Conservation (phyloP, 2,888 invertebrate species). For the Pseudeuparius sepicola region DNA sequence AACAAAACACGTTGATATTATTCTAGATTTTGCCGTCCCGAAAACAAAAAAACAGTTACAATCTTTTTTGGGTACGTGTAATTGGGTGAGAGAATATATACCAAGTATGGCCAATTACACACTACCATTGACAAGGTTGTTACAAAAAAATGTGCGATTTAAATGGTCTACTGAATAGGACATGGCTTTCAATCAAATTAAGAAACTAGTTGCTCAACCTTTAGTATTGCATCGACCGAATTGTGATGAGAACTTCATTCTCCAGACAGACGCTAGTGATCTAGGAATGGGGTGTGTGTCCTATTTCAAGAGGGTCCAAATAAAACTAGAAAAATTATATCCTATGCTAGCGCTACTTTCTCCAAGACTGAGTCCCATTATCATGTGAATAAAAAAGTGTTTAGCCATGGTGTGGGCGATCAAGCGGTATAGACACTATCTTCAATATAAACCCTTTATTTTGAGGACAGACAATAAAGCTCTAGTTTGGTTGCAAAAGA, state of each 20-base stretch:
- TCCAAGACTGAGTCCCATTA: neutral
- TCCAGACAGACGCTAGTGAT: neutral
- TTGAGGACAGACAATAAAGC: conserved; percentile 1
- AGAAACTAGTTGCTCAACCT: conserved; percentile 4
- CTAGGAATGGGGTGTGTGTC: neutral
- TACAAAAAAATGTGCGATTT: neutral
- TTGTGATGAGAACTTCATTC: neutral
- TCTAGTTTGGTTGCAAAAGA: conserved; percentile 13
- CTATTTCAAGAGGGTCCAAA: neutral
- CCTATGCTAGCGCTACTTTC: conserved; percentile 8
- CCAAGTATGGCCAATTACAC: neutral
- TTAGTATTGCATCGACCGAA: conserved; percentile 1
- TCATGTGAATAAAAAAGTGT: conserved; percentile 4
- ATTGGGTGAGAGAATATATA: conserved; percentile 8
- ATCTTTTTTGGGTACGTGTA: conserved; percentile 3
- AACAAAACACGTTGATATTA: neutral
- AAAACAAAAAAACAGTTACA: conserved; percentile 4
- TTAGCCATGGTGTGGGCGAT: neutral
- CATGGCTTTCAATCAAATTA: conserved; percentile 2
- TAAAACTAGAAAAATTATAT: conserved; percentile 1
- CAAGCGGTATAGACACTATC: conserved; percentile 5
- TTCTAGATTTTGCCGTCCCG: conserved; percentile 4
- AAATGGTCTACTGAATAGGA: conserved; percentile 2
- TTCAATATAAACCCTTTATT: conserved; percentile 5
- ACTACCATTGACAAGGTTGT: neutral